Base-by-base conservation (phyloP, 2,888 invertebrate genomes). In the Pemphredon lugubris region DNA sequence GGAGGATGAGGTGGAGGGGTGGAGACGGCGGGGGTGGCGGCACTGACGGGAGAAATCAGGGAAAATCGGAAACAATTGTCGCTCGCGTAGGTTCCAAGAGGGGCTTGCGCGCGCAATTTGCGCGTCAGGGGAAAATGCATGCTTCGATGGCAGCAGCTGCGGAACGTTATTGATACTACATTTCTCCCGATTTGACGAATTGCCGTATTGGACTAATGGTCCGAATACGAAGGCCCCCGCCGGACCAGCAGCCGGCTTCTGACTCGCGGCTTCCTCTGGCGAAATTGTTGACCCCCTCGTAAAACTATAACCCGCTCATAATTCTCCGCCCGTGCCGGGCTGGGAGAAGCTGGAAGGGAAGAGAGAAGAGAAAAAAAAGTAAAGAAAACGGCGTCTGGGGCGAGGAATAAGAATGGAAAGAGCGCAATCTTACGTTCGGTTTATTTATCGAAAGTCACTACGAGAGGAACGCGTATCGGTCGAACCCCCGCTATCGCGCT, bases 151-250 rank as follows among this genome's bases (percentile, higher is more conserved):
- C 84, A 87, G 86, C 89, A 89, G 88, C 89, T 89, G 89, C 83
- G 83, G 82, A 81, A 84, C 86, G 87, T 89, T 89, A 89, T 89
- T 89, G 88, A 89, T 89, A 89, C 89, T 89, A 89, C 89, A 89
- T 89, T 89, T 89, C 87, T 89, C 86, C 84, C 88, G 85, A 89
- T 89, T 89, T 89, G 89, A 89, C 88, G 89, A 89, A 89, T 89
- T 86, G 87, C 89, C 83, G 82, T 82, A 80, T 85, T 83, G 81
- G 83, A 83, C 87, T 88, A 89, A 89, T 89, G 89, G 87, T 82
- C 87, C 87, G 88, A 84, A 84, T 84, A 81, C 83, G 81, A 77
- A 82, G 73, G 68, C 59, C 61, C 57, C 21, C 13, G 39, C 51
- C 45, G 5, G 13, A 5, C 42, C 39, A n/a, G 48, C 44, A 30